Percentiles rank a stretch among this genome's conserved stretches.
Evolutionary conservation across 1,140 invertebrate species (phyloP).

Genomic region (Plodia interpunctella): DNA sequence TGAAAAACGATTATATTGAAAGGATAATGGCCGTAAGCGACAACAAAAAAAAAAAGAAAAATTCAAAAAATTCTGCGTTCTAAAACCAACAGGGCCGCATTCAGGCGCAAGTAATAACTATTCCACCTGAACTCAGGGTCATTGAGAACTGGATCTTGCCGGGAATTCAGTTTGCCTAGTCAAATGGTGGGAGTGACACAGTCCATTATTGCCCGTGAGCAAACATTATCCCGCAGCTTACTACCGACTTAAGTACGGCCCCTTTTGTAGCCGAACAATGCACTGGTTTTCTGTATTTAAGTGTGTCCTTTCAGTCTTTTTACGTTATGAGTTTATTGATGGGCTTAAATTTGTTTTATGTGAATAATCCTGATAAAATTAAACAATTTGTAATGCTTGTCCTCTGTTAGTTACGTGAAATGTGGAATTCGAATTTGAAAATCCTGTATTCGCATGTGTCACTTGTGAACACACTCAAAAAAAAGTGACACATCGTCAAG

Average conservation of each 20-base stretch:
- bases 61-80: constrained; percentile 1
- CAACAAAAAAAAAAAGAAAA: not conserved
- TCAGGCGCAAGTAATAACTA: constrained; percentile 2
- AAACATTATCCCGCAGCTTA: constrained; percentile 52
- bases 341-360: not conserved
- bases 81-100: constrained; percentile 3
- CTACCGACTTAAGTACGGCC: constrained; percentile 40
- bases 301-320: not conserved
- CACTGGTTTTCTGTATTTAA: not conserved
- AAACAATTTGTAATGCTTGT: not conserved
- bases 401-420: no score
- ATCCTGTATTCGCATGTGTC: no score
- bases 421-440: no score
- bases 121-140: constrained; percentile 3
- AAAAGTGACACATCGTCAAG: no score
- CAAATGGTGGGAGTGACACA: constrained; percentile 50
- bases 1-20: no score
- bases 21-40: no score
- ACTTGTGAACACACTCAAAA: no score
- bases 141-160: constrained; percentile 16
- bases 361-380: not conserved
- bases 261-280: constrained; percentile 25
- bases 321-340: constrained; percentile 5
- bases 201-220: constrained; percentile 58
- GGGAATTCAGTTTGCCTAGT: constrained; percentile 46